Percentiles rank a stretch among this genome's conserved stretches.
phyloP scores from a whole-genome alignment of 2,797 vertebrate genomes.

The Gallinago stenura region DNA sequence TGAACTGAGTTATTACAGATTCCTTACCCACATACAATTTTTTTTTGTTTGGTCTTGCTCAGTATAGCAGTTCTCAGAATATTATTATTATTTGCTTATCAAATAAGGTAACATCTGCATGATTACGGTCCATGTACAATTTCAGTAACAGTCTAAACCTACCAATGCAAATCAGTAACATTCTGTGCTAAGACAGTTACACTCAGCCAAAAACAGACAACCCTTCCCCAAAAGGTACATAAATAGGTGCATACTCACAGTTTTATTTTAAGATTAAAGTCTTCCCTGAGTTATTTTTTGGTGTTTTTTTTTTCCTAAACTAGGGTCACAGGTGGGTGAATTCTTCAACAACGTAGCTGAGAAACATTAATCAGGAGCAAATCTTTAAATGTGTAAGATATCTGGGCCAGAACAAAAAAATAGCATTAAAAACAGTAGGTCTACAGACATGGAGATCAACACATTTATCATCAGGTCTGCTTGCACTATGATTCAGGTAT shows the following conservation, averaged over 20 bases:
- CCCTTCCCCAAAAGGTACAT: background rate
- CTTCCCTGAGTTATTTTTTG: background rate
- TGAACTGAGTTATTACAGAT: background rate
- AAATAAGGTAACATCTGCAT: background rate
- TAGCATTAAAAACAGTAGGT: background rate
- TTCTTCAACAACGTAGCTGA: background rate
- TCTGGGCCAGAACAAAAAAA: background rate
- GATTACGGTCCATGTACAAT: background rate
- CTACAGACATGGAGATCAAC: background rate
- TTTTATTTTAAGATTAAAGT: background rate
- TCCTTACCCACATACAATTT: background rate
- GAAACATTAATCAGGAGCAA: background rate
- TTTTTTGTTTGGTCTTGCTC: background rate
- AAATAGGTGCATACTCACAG: background rate
- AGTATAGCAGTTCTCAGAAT: background rate
- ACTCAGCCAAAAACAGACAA: background rate
- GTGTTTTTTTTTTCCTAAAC: background rate
- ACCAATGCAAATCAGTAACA: background rate
- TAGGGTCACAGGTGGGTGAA: background rate
- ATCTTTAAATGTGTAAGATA: background rate
- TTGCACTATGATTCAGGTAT: background rate
- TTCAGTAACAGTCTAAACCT: background rate
- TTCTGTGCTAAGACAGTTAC: background rate
- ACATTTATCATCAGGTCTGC: background rate
- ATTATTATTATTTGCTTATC: background rate